A percentile compares a stretch with the other conserved stretches of the same genome.
phyloP scores from a whole-genome alignment of 2,113 vertebrate genomes.

The Casuarius casuarius region DNA sequence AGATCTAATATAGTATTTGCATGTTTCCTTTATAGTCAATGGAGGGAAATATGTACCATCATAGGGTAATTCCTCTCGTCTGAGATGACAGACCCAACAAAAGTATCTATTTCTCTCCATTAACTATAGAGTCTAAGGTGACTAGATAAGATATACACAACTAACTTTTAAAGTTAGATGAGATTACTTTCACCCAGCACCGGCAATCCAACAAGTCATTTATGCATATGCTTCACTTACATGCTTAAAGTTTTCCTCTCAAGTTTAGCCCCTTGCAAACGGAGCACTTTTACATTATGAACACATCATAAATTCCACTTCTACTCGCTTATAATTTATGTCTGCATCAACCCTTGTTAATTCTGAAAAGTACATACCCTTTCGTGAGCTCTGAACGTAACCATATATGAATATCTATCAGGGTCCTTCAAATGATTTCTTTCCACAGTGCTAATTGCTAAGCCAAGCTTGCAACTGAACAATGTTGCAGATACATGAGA shows the following conservation, averaged over 20 bases:
- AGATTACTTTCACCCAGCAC: background rate
- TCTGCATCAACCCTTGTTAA: slow-evolving; percentile 1
- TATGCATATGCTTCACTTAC: background rate
- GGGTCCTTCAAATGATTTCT: slow-evolving; percentile 29
- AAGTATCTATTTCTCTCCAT: background rate
- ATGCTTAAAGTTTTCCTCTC: background rate
- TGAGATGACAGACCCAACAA: background rate
- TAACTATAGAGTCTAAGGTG: background rate
- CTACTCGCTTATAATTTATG: background rate
- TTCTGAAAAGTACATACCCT: slow-evolving; percentile 6
- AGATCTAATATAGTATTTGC: background rate
- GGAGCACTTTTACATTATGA: background rate
- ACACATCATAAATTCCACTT: background rate
- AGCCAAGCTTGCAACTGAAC: background rate
- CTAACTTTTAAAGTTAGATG: background rate
- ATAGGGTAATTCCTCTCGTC: background rate
- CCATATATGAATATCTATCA: background rate
- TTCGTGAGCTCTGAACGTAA: background rate
- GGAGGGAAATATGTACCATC: background rate
- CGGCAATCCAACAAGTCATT: background rate
- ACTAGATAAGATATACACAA: background rate
- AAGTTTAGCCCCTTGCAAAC: background rate
- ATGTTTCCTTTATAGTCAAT: background rate
- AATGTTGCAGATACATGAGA: background rate
- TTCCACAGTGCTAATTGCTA: slow-evolving; percentile 28